Evolutionary conservation across 2,888 invertebrate genomes (phyloP).

Genomic region (Agapostemon virescens): DNA sequence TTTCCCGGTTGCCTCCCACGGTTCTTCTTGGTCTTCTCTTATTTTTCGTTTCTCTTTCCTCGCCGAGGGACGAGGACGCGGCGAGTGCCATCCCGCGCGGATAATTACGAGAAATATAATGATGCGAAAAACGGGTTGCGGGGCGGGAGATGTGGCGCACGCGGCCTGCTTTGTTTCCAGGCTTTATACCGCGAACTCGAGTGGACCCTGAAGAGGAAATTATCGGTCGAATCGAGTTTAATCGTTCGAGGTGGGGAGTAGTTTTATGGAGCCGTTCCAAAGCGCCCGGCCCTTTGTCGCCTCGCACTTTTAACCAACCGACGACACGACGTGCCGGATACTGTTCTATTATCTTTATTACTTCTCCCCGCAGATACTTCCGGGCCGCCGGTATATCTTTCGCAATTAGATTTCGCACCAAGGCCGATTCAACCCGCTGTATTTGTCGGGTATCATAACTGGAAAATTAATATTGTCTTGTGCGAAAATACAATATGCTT

Average conservation of each 20-base stretch:
- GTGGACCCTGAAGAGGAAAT: conserved; percentile 43
- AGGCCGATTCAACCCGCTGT: too few species aligned
- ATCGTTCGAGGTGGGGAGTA: conserved; percentile 34
- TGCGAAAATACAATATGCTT: too few species aligned
- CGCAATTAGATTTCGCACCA: background rate
- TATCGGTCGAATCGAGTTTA: conserved; percentile 54
- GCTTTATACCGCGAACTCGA: conserved; percentile 10
- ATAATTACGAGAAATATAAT: conserved; percentile 57
- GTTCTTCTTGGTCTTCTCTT: background rate
- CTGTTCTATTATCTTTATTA: conserved; percentile 48
- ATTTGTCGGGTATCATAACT: too few species aligned
- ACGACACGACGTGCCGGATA: conserved; percentile 32
- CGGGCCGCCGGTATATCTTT: background rate
- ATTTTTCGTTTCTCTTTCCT: background rate
- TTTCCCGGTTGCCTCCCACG: conserved; percentile 8
- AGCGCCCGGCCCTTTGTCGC: conserved; percentile 26
- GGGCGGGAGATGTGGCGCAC: background rate
- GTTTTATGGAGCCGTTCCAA: conserved; percentile 42
- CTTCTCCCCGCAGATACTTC: conserved; percentile 26
- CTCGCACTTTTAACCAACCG: conserved; percentile 20
- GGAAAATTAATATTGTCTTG: too few species aligned
- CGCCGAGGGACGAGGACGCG: conserved; percentile 6
- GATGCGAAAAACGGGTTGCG: conserved; percentile 16
- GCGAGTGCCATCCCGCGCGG: conserved; percentile 34
- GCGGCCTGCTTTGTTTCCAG: conserved; percentile 33